Percentiles rank a stretch among this genome's conserved stretches.
phyloP scores from a whole-genome alignment of 2,888 invertebrate species.

The Pyrocoelia pectoralis region DNA sequence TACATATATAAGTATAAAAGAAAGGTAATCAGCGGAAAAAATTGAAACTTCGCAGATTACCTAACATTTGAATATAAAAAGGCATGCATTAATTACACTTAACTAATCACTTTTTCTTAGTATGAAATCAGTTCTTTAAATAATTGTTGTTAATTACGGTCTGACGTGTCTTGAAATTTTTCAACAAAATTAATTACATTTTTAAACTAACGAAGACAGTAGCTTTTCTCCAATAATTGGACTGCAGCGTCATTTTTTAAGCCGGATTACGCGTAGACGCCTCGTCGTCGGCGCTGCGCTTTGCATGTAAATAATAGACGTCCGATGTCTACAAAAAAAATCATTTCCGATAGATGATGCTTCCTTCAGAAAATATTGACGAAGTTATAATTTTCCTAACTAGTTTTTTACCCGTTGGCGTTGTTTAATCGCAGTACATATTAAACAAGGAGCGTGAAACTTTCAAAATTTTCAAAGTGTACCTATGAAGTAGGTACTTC shows the following conservation, averaged over 20 bases:
- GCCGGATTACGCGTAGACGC: neutral
- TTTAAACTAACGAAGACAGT: neutral
- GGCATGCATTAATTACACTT: constrained; percentile 2
- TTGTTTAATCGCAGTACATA: too few relatives aligned
- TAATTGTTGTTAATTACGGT: constrained; percentile 9
- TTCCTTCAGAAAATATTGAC: too few relatives aligned
- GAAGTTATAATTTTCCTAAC: too few relatives aligned
- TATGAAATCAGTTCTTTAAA: constrained; percentile 20
- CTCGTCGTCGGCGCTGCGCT: too few relatives aligned
- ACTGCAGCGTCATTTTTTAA: neutral
- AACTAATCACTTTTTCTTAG: constrained; percentile 10
- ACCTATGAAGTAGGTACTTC: too few relatives aligned
- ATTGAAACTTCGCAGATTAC: constrained; percentile 17
- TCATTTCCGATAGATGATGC: too few relatives aligned
- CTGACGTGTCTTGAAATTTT: neutral
- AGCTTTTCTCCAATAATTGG: neutral
- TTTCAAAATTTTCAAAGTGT: too few relatives aligned
- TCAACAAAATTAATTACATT: neutral
- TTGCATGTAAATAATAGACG: too few relatives aligned
- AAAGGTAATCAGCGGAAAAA: constrained; percentile 12
- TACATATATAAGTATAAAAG: constrained; percentile 3
- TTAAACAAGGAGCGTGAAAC: too few relatives aligned
- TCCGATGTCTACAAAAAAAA: too few relatives aligned
- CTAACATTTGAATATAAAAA: neutral
- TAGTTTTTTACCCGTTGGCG: too few relatives aligned